Conservation (phyloP, 2,113 vertebrate species). For the Mobula hypostoma region DNA sequence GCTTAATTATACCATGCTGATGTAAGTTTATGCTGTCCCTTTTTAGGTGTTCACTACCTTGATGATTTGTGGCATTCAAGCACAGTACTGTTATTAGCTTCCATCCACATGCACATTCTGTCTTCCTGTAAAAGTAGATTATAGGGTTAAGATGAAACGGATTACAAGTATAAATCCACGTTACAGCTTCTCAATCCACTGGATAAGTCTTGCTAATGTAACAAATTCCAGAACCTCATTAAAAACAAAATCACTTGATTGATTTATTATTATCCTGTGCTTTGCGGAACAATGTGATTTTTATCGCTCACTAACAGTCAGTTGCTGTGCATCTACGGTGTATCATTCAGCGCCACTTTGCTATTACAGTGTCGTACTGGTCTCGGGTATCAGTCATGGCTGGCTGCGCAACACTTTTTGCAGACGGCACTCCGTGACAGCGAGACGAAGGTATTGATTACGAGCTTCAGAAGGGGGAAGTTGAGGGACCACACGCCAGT, state of each 20-base stretch:
- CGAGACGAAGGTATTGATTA: too few species aligned
- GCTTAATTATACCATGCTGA: slow-evolving; percentile 3
- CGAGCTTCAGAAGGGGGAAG: too few species aligned
- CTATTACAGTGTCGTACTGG: not conserved
- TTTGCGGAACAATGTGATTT: not conserved
- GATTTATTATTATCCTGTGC: slow-evolving; percentile 20
- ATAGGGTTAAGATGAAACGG: slow-evolving; percentile 17
- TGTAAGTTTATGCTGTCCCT: not conserved
- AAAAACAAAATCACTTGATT: not conserved
- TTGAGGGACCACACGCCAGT: too few species aligned
- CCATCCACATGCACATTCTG: slow-evolving; percentile 8
- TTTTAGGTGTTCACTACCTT: slow-evolving; percentile 6
- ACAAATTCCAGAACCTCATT: slow-evolving; percentile 21
- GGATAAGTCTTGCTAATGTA: slow-evolving; percentile 21
- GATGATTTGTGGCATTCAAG: slow-evolving; percentile 6
- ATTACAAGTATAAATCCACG: slow-evolving; percentile 11
- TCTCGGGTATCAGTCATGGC: not conserved
- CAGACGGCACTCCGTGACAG: too few species aligned
- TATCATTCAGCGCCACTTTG: not conserved
- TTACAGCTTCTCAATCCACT: slow-evolving; percentile 28
- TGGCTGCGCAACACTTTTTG: not conserved
- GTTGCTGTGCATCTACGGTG: not conserved
- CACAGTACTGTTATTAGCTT: slow-evolving; percentile 23
- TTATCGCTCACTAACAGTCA: not conserved
- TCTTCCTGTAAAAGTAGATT: slow-evolving; percentile 27